Evolutionary conservation across 1,140 invertebrate species (phyloP), one percentile per base, ranked within the genome.

Genomic region (Tetragnatha versicolor): DNA sequence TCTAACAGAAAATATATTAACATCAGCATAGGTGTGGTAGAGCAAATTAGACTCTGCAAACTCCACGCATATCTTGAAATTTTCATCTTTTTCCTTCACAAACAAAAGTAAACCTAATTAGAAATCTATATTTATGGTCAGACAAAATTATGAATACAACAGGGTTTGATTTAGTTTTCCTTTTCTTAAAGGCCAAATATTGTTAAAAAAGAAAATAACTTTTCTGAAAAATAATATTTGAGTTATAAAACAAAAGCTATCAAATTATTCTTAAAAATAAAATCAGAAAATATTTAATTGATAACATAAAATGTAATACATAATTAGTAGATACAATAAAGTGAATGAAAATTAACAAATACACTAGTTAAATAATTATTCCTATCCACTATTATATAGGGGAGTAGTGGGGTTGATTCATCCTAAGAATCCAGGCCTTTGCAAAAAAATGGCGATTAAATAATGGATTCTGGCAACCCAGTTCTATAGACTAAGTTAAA

Each of bases 41-140:
- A 63, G n/a, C 22, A 75, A 49, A 42, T 60, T 63, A 3, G 72
- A 75, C 10, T 49, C 6, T 0, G 29, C 14, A 75, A 45, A 63
- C 47, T 75, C 42, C 31, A 60, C 27, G 12, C 72, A 75, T 5
- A 49, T 1, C 2, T 61, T 27, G 5, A 75, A 75, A 63, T 75
- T 49, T 35, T 63, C 72, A 29, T 75, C 58, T 25, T 12, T 63
- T 63, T 75, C 58, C 72, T 75, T 17, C n/a, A 33, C 33, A 61
- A 61, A 47, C n/a, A n/a, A n/a, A n/a, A n/a, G n/a, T n/a, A 75
- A n/a, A 45, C 7, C 17, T n/a, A 63, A 63, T 2, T 9, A 31
- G 22, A 31, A 14, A 6, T 14, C 10, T 10, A 14, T 20, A 53
- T 14, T 14, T 53, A 20, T 22, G 6, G 6, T 53, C 6, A 14